Conservation (phyloP, 2,888 invertebrate species). For the Sarcophaga carnaria region DNA sequence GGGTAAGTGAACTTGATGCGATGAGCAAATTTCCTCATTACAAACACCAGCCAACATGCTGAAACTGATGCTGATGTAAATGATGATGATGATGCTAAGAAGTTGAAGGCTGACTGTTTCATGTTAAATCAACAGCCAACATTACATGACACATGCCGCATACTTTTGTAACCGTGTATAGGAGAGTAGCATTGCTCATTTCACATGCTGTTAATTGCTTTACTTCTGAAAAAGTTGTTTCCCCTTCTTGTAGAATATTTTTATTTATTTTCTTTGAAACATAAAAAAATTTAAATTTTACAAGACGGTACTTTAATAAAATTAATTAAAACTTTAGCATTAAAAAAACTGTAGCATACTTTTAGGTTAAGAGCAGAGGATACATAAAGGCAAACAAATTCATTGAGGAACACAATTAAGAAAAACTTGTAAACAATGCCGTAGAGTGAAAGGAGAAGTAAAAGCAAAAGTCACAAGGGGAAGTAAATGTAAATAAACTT, state of each 20-base stretch:
- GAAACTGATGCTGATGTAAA: neutral
- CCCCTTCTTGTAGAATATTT: neutral
- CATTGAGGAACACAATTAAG: neutral
- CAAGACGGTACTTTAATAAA: slow-evolving; percentile 32
- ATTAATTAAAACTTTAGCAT: slow-evolving; percentile 57
- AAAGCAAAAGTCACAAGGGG: neutral
- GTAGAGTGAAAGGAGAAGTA: neutral
- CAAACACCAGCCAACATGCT: slow-evolving; percentile 8
- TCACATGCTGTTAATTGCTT: slow-evolving; percentile 21
- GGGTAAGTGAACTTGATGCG: slow-evolving; percentile 23
- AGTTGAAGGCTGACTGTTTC: no score
- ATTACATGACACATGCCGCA: neutral
- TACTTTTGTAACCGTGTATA: neutral
- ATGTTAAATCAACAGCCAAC: no score
- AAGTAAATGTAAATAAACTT: neutral
- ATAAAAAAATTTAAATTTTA: neutral
- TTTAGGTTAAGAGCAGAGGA: neutral
- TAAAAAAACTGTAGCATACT: neutral
- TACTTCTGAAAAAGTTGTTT: slow-evolving; percentile 20
- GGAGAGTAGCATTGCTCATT: no score
- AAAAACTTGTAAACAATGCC: neutral
- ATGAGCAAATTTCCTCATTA: slow-evolving; percentile 50
- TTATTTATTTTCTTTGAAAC: neutral
- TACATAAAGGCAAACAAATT: neutral
- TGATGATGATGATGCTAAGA: neutral